Percentiles rank a stretch among this genome's conserved stretches.
These are phyloP conservation scores for Drosophila diplacantha DNA, from an alignment of 2,888 invertebrate genomes.

Conservation along the genomic window DNA sequence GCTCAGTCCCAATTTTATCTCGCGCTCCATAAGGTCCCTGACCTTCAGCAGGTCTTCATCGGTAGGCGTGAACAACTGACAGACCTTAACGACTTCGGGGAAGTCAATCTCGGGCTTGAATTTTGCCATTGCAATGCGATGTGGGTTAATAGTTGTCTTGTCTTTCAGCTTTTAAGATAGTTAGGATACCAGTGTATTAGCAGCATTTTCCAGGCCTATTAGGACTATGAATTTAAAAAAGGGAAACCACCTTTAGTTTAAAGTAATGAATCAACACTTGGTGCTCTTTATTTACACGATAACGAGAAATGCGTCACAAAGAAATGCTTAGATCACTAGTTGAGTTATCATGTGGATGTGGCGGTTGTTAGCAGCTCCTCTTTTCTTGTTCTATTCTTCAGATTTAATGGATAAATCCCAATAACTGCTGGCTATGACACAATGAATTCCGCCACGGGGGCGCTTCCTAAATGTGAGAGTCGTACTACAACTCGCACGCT, in stretches of 20 bases:
- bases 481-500: conserved; percentile 49
- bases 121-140: not conserved
- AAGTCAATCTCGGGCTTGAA: conserved; percentile 49
- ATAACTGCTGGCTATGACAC: conserved; percentile 59
- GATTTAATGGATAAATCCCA: conserved; percentile 4
- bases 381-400: not conserved
- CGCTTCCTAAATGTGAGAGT: conserved; percentile 47
- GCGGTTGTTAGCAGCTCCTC: conserved; percentile 29
- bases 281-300: conserved; percentile 54
- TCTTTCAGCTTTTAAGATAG: not conserved
- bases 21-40: conserved; percentile 84
- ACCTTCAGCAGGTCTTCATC: conserved; percentile 86
- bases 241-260: not conserved
- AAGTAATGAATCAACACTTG: conserved; percentile 47
- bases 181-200: not conserved
- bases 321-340: conserved; percentile 57
- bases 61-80: conserved; percentile 82
- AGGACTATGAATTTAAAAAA: no score
- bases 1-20: conserved; percentile 87
- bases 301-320: conserved; percentile 41
- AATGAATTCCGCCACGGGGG: conserved; percentile 61
- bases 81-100: conserved; percentile 53
- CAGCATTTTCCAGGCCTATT: not conserved
- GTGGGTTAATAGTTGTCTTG: not conserved
- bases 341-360: conserved; percentile 41